Evolutionary conservation across 23 tunicate species (phyloP).

Genomic region (Halocynthia roretzi): DNA sequence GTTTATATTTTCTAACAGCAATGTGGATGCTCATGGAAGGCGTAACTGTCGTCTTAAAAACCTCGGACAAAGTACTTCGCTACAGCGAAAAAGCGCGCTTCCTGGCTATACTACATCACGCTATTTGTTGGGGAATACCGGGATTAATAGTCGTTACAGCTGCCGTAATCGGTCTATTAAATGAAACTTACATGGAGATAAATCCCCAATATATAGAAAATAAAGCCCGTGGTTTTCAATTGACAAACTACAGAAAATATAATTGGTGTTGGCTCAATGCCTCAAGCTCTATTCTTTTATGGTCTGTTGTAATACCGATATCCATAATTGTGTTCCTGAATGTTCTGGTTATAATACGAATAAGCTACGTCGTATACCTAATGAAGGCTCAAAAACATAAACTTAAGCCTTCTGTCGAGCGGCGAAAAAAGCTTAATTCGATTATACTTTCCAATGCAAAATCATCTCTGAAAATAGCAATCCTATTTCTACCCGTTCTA

Average conservation of each 20-base stretch:
- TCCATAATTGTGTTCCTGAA: neutral
- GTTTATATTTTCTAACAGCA: neutral
- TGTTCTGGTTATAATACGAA: neutral
- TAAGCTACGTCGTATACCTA: neutral
- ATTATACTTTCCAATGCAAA: neutral
- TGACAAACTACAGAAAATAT: constrained; percentile 6
- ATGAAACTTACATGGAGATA: constrained; percentile 19
- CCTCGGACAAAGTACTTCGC: constrained; percentile 10
- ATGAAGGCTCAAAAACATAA: constrained; percentile 1
- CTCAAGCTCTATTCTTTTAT: neutral
- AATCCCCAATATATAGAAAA: neutral
- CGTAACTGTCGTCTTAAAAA: neutral
- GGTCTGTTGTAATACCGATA: constrained; percentile 15
- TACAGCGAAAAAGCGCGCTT: constrained; percentile 1
- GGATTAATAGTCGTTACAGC: constrained; percentile 6
- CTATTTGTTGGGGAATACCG: constrained; percentile 25
- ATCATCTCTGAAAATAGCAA: neutral
- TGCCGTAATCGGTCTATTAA: constrained; percentile 6
- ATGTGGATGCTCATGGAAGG: constrained; percentile 41
- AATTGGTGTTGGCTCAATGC: constrained; percentile 15
- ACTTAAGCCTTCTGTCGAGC: neutral
- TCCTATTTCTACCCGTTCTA: constrained; percentile 12
- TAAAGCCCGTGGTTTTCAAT: neutral
- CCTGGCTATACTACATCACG: neutral
- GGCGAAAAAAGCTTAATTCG: neutral